Base-by-base conservation (phyloP, 2,113 vertebrate species). In the Planiliza haematocheilus region DNA sequence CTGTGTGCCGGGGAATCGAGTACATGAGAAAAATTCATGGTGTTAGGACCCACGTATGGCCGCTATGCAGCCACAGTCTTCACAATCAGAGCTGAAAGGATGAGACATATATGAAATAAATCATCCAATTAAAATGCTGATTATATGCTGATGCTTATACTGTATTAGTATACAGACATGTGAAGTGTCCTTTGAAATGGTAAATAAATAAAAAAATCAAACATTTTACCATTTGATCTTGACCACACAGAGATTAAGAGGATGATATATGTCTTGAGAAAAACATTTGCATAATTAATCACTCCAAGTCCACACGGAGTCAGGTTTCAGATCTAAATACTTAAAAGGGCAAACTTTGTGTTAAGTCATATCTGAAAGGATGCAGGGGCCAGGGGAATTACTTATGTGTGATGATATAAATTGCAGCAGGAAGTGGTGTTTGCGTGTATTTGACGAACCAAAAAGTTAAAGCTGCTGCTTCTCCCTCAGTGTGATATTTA, bases 251-350 rank as follows among this genome's bases (percentile, higher is more conserved):
- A 58, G 41, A 55, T 80, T 63, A 65, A 73, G 60, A 30, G 41
- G 43, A 50, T 53, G 52, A 64, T 46, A 60, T 10, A 37, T 20
- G 10, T 38, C 34, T 65, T 61, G 3, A 13, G 18, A 36, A 21
- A 55, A 34, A 46, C 21, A 43, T 69, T 60, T 79, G 75, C 65
- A 78, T 86, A 75, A 78, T 82, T 63, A 56, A 76, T 69, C 39
- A 20, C 17, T 60, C 18, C 53, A 79, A 70, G 43, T 85, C 74
- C 74, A 12, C 46, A 60, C 3, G 21, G 45, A 77, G 34, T 17
- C 20, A 36, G 2, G n/a, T 61, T 75, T 80, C 10, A 73, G 6
- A 77, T 72, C 7, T 63, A 8, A 56, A 76, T 52, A 55, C 53
- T 68, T 74, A 65, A 86, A 83, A 77, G 57, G 38, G 39, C 30